Base-by-base conservation (phyloP, 1,140 invertebrate genomes). In the Drosophila cardini region DNA sequence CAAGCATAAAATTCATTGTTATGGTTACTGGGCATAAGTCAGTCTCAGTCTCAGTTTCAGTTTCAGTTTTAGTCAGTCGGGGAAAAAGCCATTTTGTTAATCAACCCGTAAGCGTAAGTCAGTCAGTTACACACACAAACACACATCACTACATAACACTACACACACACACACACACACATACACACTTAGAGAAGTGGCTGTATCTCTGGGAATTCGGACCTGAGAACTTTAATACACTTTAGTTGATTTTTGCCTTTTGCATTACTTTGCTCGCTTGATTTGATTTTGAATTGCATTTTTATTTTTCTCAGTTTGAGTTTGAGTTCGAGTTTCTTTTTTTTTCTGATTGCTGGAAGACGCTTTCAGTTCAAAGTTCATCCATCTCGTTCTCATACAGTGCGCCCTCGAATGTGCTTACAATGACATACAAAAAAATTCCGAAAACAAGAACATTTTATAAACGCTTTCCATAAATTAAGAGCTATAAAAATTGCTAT, bases 1-100 rank as follows among this genome's bases (percentile, higher is more conserved):
- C 38, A 76, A 69, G 79, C 84, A 87, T 87, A 83, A 87, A 87
- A 87, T 87, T 89, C 83, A 87, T 87, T 87, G 83, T 87, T 87
- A 87, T 87, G 84, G 83, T 72, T 89, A 77, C 83, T 87, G 83
- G 83, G 76, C 83, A 87, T 76, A 87, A 87, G 79, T 87, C 83
- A 87, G 79, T 89, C 38, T 40, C 83, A 86, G 79, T 89, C 4
- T 26, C 83, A 87, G 76, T 76, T 75, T 67, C 65, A 71, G 40
- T 50, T 52, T 9, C 55, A 71, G 21, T 56, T 63, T 60, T 56
- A 71, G 62, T 63, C 48, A 69, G 63, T 58, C 40, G 48, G 45
- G 40, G 38, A 40, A 62, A 46, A 45, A 76, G 68, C 55, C 80
- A 86, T 87, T 87, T 87, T 78, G 83, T 86, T 86, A 87, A 86